A percentile compares a stretch with the other conserved stretches of the same genome.
Evolutionary conservation across 2,797 vertebrate genomes (phyloP).

Genomic region (Leptoclinus maculatus): DNA sequence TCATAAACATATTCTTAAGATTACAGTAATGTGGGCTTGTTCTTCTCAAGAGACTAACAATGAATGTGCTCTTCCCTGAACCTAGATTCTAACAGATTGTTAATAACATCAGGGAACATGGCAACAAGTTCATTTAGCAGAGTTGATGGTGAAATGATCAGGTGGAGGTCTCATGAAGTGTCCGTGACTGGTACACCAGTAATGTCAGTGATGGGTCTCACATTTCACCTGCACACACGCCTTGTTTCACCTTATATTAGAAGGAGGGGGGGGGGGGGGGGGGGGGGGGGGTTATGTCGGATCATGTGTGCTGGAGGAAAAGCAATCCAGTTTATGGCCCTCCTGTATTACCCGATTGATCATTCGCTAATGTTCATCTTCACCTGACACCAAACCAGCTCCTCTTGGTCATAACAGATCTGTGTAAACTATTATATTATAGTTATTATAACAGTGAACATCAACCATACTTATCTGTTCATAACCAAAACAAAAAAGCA

Average conservation of each 20-base stretch:
- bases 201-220: conserved; percentile 38
- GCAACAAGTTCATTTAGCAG: conserved; percentile 30
- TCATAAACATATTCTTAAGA: conserved; percentile 4
- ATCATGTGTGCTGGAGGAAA: conserved; percentile 19
- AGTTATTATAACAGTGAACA: not conserved
- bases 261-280: not conserved
- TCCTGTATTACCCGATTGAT: conserved; percentile 33
- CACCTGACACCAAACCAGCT: conserved; percentile 25
- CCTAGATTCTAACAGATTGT: too few species aligned
- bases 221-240: conserved; percentile 13
- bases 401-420: conserved; percentile 2
- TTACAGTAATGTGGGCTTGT: not conserved
- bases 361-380: conserved; percentile 30
- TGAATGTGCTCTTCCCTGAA: not conserved
- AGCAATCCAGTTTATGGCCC: conserved; percentile 34
- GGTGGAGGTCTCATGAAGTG: conserved; percentile 31
- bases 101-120: not conserved
- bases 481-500: not conserved
- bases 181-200: conserved; percentile 39
- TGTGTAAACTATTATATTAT: not conserved
- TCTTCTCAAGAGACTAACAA: not conserved
- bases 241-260: conserved; percentile 15
- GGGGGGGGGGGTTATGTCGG: conserved; percentile 12
- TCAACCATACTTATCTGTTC: not conserved
- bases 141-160: conserved; percentile 15